phyloP scores from a whole-genome alignment of 2,797 vertebrate species.

The Macrochelys suwanniensis region DNA sequence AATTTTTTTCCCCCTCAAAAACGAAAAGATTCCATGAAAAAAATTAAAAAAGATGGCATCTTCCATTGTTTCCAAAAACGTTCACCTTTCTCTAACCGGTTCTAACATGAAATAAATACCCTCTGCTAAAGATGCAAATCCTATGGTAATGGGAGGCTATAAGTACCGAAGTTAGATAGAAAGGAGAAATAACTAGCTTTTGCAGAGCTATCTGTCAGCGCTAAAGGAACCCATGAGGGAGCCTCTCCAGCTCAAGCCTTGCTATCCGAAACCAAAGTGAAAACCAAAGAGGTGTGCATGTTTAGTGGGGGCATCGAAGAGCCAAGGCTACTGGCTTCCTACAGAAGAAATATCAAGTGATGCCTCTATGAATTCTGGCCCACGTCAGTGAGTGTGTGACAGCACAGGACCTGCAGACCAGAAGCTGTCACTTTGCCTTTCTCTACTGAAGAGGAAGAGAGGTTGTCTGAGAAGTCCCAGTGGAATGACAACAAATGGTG shows the following conservation, averaged over 20 bases:
- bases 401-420: background rate
- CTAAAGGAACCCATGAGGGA: background rate
- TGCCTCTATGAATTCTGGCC: background rate
- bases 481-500: background rate
- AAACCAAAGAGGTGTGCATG: background rate
- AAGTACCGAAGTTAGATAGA: background rate
- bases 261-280: no score
- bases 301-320: background rate
- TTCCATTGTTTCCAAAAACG: background rate
- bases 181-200: background rate
- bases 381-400: background rate
- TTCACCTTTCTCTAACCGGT: background rate
- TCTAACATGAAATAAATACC: background rate
- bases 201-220: background rate
- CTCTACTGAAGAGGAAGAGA: background rate
- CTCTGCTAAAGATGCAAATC: background rate
- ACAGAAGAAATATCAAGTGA: background rate
- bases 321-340: background rate
- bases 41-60: no score
- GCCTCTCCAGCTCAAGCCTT: background rate
- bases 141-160: accelerated
- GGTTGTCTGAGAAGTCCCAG: background rate
- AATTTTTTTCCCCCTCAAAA: no score
- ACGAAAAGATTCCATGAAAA: no score
- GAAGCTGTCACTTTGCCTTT: background rate